These are phyloP conservation scores for Smutsia temminckii DNA, from an alignment of 2,797 vertebrate genomes.

Conservation along the genomic window DNA sequence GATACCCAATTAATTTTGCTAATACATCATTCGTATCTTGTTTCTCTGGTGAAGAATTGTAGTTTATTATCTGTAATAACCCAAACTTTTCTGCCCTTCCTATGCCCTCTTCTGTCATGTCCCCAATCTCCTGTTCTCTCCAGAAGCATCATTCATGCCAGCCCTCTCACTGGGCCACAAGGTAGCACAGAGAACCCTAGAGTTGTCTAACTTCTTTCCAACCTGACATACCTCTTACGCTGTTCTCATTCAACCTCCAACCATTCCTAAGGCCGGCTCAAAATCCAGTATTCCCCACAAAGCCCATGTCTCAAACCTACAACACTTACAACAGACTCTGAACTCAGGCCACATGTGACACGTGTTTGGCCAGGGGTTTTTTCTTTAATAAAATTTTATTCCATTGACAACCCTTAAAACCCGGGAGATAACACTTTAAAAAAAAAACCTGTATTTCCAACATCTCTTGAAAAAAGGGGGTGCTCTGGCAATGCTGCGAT, in stretches of 20 bases:
- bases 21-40: neutral
- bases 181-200: neutral
- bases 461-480: conserved; percentile 2
- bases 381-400: neutral
- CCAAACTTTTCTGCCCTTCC: neutral
- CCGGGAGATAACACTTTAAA: neutral
- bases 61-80: neutral
- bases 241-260: neutral
- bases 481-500: neutral
- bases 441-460: neutral
- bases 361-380: neutral
- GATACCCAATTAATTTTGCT: neutral
- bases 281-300: conserved; percentile 5
- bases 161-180: neutral
- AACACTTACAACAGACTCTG: neutral
- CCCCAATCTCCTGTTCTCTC: neutral
- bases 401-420: neutral
- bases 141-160: neutral
- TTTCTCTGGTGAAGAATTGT: neutral
- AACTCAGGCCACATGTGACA: neutral
- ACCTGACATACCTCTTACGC: neutral
- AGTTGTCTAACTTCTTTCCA: neutral
- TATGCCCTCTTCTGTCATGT: neutral
- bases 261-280: neutral
- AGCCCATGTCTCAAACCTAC: neutral